A percentile compares a stretch with the other conserved stretches of the same genome.
These are phyloP conservation scores for Spodoptera picta DNA, from an alignment of 2,888 invertebrate species.

Conservation along the genomic window DNA sequence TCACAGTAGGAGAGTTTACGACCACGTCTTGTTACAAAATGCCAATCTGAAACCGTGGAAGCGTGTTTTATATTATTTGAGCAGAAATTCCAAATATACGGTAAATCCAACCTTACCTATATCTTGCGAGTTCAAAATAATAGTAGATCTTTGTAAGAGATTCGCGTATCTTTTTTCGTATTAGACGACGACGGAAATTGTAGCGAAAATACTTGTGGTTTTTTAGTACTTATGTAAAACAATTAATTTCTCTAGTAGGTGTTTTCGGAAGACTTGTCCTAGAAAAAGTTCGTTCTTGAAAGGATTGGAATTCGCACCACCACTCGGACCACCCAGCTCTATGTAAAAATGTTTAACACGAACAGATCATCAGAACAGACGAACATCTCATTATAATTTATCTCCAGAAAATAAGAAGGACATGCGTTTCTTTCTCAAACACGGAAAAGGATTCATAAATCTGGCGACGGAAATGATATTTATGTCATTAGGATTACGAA, in stretches of 20 bases:
- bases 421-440: conserved; percentile 30
- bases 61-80: conserved; percentile 34
- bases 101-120: not conserved
- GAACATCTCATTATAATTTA: conserved; percentile 20
- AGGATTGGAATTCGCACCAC: too few species aligned
- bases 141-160: not conserved
- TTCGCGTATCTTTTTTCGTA: not conserved
- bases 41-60: conserved; percentile 39
- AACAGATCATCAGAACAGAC: too few species aligned
- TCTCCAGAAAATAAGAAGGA: conserved; percentile 27
- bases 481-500: conserved; percentile 46
- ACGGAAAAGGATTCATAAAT: conserved; percentile 52
- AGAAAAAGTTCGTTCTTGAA: too few species aligned
- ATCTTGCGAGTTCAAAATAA: conserved; percentile 2
- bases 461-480: conserved; percentile 59
- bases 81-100: conserved; percentile 14
- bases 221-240: too few species aligned
- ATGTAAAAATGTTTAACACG: not conserved
- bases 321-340: conserved; percentile 20
- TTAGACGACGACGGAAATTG: too few species aligned
- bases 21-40: conserved; percentile 28
- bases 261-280: too few species aligned
- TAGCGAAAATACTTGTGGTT: too few species aligned
- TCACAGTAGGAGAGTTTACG: conserved; percentile 31
- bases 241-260: too few species aligned